A percentile compares a stretch with the other conserved stretches of the same genome.
phyloP scores from a whole-genome alignment of 2,888 invertebrate genomes.

The Andrena flavipes region DNA sequence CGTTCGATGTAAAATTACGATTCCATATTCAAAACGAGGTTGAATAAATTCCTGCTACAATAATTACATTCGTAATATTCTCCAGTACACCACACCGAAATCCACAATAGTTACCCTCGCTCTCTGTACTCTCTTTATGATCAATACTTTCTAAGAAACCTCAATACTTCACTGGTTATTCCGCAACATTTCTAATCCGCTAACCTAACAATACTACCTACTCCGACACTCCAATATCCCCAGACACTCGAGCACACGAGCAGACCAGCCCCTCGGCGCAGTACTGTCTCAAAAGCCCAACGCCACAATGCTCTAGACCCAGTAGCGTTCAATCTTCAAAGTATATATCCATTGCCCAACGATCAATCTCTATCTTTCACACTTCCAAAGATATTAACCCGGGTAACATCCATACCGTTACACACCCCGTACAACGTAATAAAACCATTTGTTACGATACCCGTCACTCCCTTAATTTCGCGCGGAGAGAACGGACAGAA shows the following conservation, averaged over 20 bases:
- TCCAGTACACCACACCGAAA: too few species aligned
- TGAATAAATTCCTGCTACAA: not conserved
- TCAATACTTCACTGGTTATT: too few species aligned
- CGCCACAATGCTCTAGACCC: not conserved
- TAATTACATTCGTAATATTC: not conserved
- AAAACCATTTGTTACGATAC: conserved; percentile 36
- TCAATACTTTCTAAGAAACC: too few species aligned
- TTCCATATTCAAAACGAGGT: not conserved
- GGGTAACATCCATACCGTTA: conserved; percentile 16
- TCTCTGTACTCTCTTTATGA: too few species aligned
- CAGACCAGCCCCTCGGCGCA: not conserved
- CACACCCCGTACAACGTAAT: conserved; percentile 23
- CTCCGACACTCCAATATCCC: not conserved
- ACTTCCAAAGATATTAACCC: conserved; percentile 17
- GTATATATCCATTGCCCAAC: conserved; percentile 13
- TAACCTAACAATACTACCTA: not conserved
- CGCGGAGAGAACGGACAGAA: conserved; percentile 13
- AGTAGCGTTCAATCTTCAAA: conserved; percentile 17
- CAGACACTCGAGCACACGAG: not conserved
- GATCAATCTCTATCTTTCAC: conserved; percentile 26
- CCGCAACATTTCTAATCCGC: not conserved
- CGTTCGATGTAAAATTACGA: conserved; percentile 26
- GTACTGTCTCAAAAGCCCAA: not conserved
- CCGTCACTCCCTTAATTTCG: conserved; percentile 28
- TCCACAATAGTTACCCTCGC: too few species aligned